Percentiles rank a stretch among this genome's conserved stretches.
Conservation (phyloP, 2,888 invertebrate genomes). For the Drosophila kambysellisi region DNA sequence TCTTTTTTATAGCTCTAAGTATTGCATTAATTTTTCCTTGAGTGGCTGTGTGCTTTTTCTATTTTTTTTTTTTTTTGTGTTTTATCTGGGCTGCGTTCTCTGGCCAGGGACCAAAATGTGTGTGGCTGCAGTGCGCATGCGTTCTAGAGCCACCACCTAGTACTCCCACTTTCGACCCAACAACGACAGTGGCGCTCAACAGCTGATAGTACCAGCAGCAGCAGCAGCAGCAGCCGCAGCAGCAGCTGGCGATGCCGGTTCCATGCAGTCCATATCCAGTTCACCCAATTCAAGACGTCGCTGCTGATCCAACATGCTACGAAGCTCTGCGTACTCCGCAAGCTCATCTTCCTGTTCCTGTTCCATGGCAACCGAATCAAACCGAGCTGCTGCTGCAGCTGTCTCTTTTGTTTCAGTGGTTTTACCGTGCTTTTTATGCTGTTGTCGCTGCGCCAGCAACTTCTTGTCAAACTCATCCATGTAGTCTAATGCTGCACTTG, state of each 20-base stretch:
- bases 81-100: conserved; percentile 44
- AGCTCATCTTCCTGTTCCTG: conserved; percentile 44
- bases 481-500: conserved; percentile 85
- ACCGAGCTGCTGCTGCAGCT: background rate
- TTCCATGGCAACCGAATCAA: conserved; percentile 24
- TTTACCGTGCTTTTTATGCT: conserved; percentile 19
- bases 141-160: conserved; percentile 42
- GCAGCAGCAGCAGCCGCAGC: conserved; percentile 34
- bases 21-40: conserved; percentile 34
- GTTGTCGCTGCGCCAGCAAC: conserved; percentile 51
- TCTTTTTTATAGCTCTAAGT: conserved; percentile 1
- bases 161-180: conserved; percentile 36
- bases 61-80: conserved; percentile 15
- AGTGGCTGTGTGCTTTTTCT: conserved; percentile 10
- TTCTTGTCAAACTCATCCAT: conserved; percentile 86
- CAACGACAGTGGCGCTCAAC: conserved; percentile 34
- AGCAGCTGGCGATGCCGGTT: conserved; percentile 21
- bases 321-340: conserved; percentile 58
- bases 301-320: conserved; percentile 61
- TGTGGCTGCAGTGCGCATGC: conserved; percentile 43
- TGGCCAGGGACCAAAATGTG: conserved; percentile 45
- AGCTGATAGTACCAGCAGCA: conserved; percentile 48
- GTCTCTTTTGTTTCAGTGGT: background rate
- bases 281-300: conserved; percentile 69
- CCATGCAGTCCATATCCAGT: conserved; percentile 64